Evolutionary conservation across 2,797 vertebrate species (phyloP), one percentile per base, ranked within the genome.

Genomic region (Artibeus jamaicensis): DNA sequence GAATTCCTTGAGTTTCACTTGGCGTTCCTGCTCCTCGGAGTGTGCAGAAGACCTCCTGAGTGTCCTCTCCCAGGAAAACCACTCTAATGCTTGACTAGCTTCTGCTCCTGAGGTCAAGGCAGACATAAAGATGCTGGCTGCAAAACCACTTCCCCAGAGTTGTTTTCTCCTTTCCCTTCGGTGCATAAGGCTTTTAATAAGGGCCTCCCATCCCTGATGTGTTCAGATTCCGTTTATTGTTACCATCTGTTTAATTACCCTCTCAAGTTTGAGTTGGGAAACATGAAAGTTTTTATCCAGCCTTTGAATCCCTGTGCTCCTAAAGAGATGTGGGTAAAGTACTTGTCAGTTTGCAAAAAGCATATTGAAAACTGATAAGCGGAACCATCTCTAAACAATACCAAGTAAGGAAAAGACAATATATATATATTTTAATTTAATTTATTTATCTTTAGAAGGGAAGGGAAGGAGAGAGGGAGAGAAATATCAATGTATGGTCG

Each of bases 171-270:
- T 48, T 24, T 96, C 24, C 74, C 70, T 96, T 96, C 82, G 81
- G 62, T 79, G 94, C 97, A 83, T 96, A 91, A 97, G 68, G 96
- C 85, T 97, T 98, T 98, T 98, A 96, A 97, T 98, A 98, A 98
- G 97, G 97, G 97, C 93, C 89, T 96, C n/a, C 93, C 81, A 76
- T 97, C 95, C 95, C 89, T 94, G 96, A 97, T 96, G 97, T 94
- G 86, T 97, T 98, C 94, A 83, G 97, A 98, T 98, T 97, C 71
- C 1, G 34, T 97, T 97, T 97, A 98, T 96, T 97, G 97, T 94
- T 98, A 79, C 97, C 97, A 98, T 97, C 97, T 98, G 88, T 96
- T 98, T 95, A 96, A 97, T 97, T 97, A 94, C 73, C 77, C 96
- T 97, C 94, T 96, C 91, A 97, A 68, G 81, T 98, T 96, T 97